Evolutionary conservation across 2,797 vertebrate genomes (phyloP).

Genomic region (Jordanella pulchra): DNA sequence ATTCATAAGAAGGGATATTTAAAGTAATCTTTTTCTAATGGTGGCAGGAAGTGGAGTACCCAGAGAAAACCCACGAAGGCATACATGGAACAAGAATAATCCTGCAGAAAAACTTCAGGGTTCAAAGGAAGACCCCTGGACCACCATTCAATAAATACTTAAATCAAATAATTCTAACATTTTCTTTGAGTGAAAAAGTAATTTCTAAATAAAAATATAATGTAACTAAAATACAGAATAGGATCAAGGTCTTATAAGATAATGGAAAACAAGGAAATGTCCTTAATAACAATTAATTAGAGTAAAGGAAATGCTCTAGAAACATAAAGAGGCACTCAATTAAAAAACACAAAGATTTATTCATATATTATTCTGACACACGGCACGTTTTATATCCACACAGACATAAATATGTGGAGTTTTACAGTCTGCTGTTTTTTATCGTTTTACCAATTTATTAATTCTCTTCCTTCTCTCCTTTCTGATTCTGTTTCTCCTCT

Average conservation of each 20-base stretch:
- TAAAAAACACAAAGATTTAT: conserved; percentile 20
- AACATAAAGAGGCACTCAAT: neutral
- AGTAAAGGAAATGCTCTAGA: neutral
- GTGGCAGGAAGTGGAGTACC: neutral
- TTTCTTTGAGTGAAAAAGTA: neutral
- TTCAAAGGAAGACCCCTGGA: neutral
- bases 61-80: neutral
- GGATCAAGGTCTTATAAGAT: too few relatives aligned
- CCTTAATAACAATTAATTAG: neutral
- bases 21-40: too few relatives aligned
- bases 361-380: neutral
- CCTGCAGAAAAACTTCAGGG: too few relatives aligned
- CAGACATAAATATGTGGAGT: neutral
- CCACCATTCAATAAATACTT: too few relatives aligned
- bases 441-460: neutral
- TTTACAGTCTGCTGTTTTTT: neutral
- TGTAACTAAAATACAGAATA: neutral
- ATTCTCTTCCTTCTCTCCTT: conserved; percentile 11
- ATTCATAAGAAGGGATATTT: too few relatives aligned
- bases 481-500: conserved; percentile 45
- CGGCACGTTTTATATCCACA: neutral
- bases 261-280: neutral
- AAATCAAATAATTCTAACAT: neutral
- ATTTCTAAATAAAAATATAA: neutral
- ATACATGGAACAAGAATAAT: neutral